Evolutionary conservation across 2,797 vertebrate genomes (phyloP), one percentile per base, ranked within the genome.

Genomic region (Siniperca obscura): DNA sequence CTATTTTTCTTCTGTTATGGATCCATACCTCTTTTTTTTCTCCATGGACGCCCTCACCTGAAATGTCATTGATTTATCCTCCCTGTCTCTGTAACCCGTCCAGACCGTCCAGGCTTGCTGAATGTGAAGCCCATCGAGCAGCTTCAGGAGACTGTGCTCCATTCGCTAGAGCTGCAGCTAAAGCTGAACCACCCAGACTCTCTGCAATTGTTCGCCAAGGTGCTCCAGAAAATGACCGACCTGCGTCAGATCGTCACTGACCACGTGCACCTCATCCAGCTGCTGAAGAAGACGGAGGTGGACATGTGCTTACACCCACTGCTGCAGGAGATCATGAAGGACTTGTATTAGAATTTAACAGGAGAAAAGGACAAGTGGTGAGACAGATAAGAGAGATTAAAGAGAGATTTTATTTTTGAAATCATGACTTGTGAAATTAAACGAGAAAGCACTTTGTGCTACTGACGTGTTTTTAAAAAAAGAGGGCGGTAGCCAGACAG

Each of bases 201-300:
- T 3, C 96, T 97, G 8, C 98, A 99, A 85, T 97, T 99, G 65
- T 99, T 99, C 44, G 98, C 98, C 92, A 99, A 98, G 92, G 91
- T 99, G 91, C 97, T 99, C 50, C 98, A 99, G 96, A 99, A 99
- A 95, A 99, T 99, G 98, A 99, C 98, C 7, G 98, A 99, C 95
- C 97, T 99, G 90, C 96, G 98, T 85, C 98, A 99, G 95, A 97
- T 99, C 25, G 98, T 99, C 80, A 97, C 98, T 0, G 96, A 99
- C 85, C 98, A 99, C 0, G 98, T 99, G 83, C 98, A 98, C 94
- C 93, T 98, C 42, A 95, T 99, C 91, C 97, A 98, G 92, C 94
- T 98, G 68, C 96, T 99, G 85, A 98, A 98, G 94, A 98, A 99
- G 93, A 97, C 97, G 0, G 98, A 99, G 93, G 92, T 97, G 46